Evolutionary conservation across 2,888 invertebrate genomes (phyloP), one percentile per base, ranked within the genome.

Genomic region (Spodoptera picta): DNA sequence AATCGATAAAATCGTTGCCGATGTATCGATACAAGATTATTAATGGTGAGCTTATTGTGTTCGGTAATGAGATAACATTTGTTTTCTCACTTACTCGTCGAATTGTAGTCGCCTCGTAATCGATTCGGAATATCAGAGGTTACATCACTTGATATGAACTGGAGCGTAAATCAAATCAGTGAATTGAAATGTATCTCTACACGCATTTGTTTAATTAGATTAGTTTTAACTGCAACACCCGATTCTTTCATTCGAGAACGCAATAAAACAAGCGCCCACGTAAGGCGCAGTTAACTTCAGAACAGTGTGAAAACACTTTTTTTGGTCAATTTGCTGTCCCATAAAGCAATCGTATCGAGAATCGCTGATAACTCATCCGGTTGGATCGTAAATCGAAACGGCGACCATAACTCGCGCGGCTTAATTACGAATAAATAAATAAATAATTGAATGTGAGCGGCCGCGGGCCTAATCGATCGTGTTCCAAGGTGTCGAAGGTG

Each of bases 371-470:
- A 89, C 87, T 90, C 90, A 89, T 87, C 87, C 84, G 82, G 77
- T 65, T 68, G 78, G 85, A 81, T 90, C 92, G 89, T 93, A 93
- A 94, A 93, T 93, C 90, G 89, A 80, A 69, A 71, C 71, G 61
- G 82, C 73, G 85, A 77, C 88, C 91, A 92, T 95, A 95, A 95
- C 94, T 95, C 90, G 89, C 83, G 86, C 86, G 80, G 87, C 88
- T 94, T 95, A 95, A 95, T 95, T 95, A 95, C 94, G 94, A 94
- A 95, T 95, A 95, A 95, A 95, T 94, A 94, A 94, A 94, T 94
- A 94, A 94, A 94, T 95, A 95, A 95, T 95, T 95, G 95, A 95
- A 95, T 92, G 93, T 92, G 92, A 92, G 90, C 90, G 91, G 93
- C 94, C 93, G 90, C 89, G 90, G 93, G 94, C 92, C 86, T 92